Percentiles rank a stretch among this genome's conserved stretches.
These are phyloP conservation scores for Nycteola revayana DNA, from an alignment of 2,888 invertebrate genomes.

Conservation along the genomic window DNA sequence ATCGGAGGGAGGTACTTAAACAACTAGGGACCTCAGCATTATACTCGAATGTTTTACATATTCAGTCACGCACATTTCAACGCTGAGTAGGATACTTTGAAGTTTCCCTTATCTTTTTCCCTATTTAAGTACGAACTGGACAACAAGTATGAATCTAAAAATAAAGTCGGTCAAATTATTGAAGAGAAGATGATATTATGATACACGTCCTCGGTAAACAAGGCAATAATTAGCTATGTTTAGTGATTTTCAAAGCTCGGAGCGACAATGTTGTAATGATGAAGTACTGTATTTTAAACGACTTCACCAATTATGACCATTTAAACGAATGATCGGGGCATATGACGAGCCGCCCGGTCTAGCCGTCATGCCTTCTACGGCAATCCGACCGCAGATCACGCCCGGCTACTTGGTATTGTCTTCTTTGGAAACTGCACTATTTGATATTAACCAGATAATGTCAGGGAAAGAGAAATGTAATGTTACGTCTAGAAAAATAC, in stretches of 20 bases:
- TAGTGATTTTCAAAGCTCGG: slow-evolving; percentile 34
- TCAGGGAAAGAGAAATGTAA: slow-evolving; percentile 19
- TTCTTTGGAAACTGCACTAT: slow-evolving; percentile 53
- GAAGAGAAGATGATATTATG: slow-evolving; percentile 29
- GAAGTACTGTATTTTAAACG: slow-evolving; percentile 56
- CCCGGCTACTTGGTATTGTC: slow-evolving; percentile 64
- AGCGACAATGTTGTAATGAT: slow-evolving; percentile 59
- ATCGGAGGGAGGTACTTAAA: slow-evolving; percentile 55
- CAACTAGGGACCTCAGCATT: slow-evolving; percentile 60
- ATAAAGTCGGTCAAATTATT: slow-evolving; percentile 34
- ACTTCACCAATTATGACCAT: slow-evolving; percentile 72
- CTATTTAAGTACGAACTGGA: slow-evolving; percentile 42
- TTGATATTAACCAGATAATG: slow-evolving; percentile 44
- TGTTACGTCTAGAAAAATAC: too few relatives aligned
- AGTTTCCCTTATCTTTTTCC: slow-evolving; percentile 30
- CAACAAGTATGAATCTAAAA: slow-evolving; percentile 31
- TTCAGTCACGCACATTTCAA: slow-evolving; percentile 70
- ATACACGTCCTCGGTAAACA: slow-evolving; percentile 28
- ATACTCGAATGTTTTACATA: slow-evolving; percentile 59
- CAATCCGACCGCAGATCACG: slow-evolving; percentile 64
- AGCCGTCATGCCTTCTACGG: slow-evolving; percentile 69
- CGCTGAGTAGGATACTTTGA: slow-evolving; percentile 34
- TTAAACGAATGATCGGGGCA: slow-evolving; percentile 62
- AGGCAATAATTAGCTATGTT: slow-evolving; percentile 18
- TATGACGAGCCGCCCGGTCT: slow-evolving; percentile 59